Evolutionary conservation across 2,888 invertebrate genomes (phyloP).

Genomic region (Rotaria sp.): DNA sequence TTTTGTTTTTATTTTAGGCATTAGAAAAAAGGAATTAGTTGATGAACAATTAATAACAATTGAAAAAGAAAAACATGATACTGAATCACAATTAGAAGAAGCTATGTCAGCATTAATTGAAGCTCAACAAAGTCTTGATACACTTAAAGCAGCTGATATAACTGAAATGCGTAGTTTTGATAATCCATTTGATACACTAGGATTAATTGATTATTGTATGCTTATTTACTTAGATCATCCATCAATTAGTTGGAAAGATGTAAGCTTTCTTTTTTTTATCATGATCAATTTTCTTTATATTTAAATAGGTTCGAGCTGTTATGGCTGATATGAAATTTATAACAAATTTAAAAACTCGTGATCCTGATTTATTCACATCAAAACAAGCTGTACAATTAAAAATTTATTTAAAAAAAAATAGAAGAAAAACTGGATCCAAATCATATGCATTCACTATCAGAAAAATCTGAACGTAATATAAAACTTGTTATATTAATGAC

Average conservation of each 20-base stretch:
- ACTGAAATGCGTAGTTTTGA: conserved; percentile 66
- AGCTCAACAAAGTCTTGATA: conserved; percentile 70
- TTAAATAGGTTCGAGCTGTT: conserved; percentile 42
- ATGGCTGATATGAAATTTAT: conserved; percentile 60
- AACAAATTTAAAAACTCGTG: conserved; percentile 74
- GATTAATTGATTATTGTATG: conserved; percentile 42
- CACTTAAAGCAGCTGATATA: conserved; percentile 79
- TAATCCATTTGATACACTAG: neutral
- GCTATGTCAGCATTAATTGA: conserved; percentile 77
- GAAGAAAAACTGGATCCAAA: neutral
- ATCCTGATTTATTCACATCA: conserved; percentile 81
- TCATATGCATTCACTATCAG: neutral
- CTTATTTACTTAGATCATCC: neutral
- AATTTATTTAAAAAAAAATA: neutral
- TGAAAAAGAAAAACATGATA: conserved; percentile 60
- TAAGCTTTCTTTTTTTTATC: conserved; percentile 83
- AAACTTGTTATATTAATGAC: neutral
- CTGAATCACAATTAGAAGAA: conserved; percentile 70
- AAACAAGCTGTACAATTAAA: conserved; percentile 60
- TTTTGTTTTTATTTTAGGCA: conserved; percentile 72
- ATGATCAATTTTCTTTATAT: conserved; percentile 56
- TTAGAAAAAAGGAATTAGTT: neutral
- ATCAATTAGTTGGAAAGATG: conserved; percentile 49
- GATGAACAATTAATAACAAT: conserved; percentile 26
- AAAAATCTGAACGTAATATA: neutral